Evolutionary conservation across 2,888 invertebrate genomes (phyloP), one percentile per base, ranked within the genome.

Genomic region (Emmelina monodactyla): DNA sequence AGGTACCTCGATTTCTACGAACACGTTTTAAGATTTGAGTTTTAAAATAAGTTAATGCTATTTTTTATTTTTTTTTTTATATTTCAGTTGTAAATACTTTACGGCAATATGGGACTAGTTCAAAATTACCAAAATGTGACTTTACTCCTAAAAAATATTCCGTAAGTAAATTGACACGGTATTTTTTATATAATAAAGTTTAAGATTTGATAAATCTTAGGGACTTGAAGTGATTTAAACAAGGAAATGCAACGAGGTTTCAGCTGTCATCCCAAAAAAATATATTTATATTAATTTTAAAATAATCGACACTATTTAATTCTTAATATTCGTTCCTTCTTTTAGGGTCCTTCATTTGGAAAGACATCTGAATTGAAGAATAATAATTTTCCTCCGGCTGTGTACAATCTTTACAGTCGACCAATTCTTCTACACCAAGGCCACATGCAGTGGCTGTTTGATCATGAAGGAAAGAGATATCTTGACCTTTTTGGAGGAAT

Each of bases 401-500:
- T 92, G 33, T 78, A 73, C 31, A 85, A 89, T 7, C 86, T 88
- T 50, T 97, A 94, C 71, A 88, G 87, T 58, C 85, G 87, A 41
- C 97, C 97, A 0, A 53, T 98, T 28, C 79, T 95, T 5, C 76
- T 98, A 1, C 87, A 91, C 55, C 90, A 91, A 53, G 97, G 94
- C 0, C 83, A 89, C 55, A 93, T 90, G 87, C 97, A 97, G 67
- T 97, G 92, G 90, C 67, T 97, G 3, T 97, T 86, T 67, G 97
- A 97, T 65, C 85, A 90, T 44, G 82, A 85, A 35, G 95, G 95
- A 2, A 86, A 83, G 43, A 83, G 94, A 50, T 99, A 97, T 66
- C 81, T 99, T 44, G 98, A 99, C 65, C 86, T 98, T 81, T 94
- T 96, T 60, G 97, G 89, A 3, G 98, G 98, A 5, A 97, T 99